A percentile compares a stretch with the other conserved stretches of the same genome.
phyloP scores from a whole-genome alignment of 2,888 invertebrate genomes.

The Tipula confusa region DNA sequence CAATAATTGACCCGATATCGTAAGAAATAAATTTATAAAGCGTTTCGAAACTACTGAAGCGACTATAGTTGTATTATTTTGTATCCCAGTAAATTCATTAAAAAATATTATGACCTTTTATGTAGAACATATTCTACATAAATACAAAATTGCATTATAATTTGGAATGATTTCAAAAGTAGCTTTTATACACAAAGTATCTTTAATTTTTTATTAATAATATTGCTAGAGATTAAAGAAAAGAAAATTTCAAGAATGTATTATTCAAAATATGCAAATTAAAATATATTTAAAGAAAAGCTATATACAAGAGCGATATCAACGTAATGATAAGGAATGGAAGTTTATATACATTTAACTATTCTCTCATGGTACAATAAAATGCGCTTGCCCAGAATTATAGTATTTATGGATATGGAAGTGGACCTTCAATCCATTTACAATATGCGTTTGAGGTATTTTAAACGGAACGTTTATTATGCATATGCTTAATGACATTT shows the following conservation, averaged over 20 bases:
- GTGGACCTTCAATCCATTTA: neutral
- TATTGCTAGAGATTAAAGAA: conserved; percentile 8
- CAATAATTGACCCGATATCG: no score
- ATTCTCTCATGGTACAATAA: neutral
- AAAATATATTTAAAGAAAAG: neutral
- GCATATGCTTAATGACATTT: neutral
- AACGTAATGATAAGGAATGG: neutral
- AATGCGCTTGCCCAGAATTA: neutral
- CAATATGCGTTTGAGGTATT: neutral
- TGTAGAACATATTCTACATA: neutral
- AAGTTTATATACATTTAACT: neutral
- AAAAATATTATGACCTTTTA: no score
- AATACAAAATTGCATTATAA: neutral
- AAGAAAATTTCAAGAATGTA: neutral
- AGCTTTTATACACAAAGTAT: neutral
- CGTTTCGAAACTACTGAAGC: no score
- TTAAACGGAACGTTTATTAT: neutral
- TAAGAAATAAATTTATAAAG: no score
- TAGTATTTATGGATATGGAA: neutral
- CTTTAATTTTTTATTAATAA: neutral
- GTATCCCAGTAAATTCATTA: no score
- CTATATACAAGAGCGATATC: neutral
- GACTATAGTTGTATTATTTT: no score
- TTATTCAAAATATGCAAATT: neutral
- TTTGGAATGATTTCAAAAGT: neutral